phyloP scores from a whole-genome alignment of 2,888 invertebrate species.

The Melipona bicolor region DNA sequence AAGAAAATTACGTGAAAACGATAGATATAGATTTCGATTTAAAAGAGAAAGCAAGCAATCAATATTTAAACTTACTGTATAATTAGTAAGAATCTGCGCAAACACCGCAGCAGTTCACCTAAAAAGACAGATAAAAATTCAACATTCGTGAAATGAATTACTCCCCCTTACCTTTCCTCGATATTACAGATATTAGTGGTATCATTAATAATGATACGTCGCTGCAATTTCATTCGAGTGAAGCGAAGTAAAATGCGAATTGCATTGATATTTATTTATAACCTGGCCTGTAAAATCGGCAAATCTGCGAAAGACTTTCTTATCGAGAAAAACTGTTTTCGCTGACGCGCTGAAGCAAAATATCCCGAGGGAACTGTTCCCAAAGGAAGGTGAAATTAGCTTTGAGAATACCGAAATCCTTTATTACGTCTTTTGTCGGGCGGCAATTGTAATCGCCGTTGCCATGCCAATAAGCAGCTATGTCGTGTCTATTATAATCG shows the following conservation, averaged over 20 bases:
- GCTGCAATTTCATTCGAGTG: slow-evolving; percentile 9
- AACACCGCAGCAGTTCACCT: not conserved
- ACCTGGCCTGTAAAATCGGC: slow-evolving; percentile 30
- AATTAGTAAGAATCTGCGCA: not conserved
- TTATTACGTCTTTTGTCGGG: not conserved
- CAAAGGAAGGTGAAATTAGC: not conserved
- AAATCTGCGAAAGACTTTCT: slow-evolving; percentile 34
- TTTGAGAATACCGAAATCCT: not conserved
- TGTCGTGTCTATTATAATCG: slow-evolving; percentile 69
- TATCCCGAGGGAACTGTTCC: no score
- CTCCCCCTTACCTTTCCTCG: not conserved
- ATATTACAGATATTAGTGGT: not conserved
- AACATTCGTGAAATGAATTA: slow-evolving; percentile 1
- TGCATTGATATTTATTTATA: slow-evolving; percentile 36
- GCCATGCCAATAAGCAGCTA: slow-evolving; percentile 61
- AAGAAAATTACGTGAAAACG: not conserved
- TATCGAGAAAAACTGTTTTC: not conserved
- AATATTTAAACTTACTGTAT: not conserved
- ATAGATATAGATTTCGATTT: not conserved
- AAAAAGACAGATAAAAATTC: not conserved
- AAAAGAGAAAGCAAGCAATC: not conserved
- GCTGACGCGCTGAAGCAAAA: not conserved
- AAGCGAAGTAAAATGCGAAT: slow-evolving; percentile 32
- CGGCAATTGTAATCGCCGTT: slow-evolving; percentile 21
- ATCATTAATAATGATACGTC: slow-evolving; percentile 25